Evolutionary conservation across 2,888 invertebrate species (phyloP).

Genomic region (Miltochrista miniata): DNA sequence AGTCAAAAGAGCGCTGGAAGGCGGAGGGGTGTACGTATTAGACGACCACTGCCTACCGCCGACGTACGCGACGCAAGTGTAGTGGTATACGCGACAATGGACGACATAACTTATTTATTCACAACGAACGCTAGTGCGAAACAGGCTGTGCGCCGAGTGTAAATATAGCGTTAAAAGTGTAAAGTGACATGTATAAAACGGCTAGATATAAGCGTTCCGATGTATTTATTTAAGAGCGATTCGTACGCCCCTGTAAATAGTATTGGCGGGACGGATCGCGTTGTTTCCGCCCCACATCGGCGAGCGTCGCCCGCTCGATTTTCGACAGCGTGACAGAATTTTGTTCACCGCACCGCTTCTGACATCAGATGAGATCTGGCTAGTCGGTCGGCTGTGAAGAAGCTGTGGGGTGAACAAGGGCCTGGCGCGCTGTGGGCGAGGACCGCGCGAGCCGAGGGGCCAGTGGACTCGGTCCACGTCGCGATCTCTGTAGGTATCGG

Average conservation of each 20-base stretch:
- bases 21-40: conserved; percentile 88
- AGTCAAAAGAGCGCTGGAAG: conserved; percentile 87
- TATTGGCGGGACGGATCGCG: conserved; percentile 68
- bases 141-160: conserved; percentile 82
- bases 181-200: conserved; percentile 82
- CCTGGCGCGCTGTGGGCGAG: conserved; percentile 24
- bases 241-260: conserved; percentile 77
- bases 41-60: conserved; percentile 90
- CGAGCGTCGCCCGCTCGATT: conserved; percentile 54
- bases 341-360: conserved; percentile 17
- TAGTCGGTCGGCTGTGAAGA: not conserved
- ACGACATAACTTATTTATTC: conserved; percentile 72
- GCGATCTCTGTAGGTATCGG: conserved; percentile 80
- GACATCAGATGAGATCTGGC: not conserved
- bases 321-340: conserved; percentile 5
- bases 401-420: not conserved
- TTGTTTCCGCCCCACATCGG: conserved; percentile 63
- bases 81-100: conserved; percentile 72
- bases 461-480: conserved; percentile 69
- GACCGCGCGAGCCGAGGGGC: conserved; percentile 64
- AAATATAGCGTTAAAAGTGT: conserved; percentile 77
- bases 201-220: conserved; percentile 78
- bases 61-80: conserved; percentile 91
- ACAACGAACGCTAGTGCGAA: conserved; percentile 78
- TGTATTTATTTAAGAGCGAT: conserved; percentile 79